These are phyloP conservation scores for Tiaroga cobitis DNA, from an alignment of 2,797 vertebrate genomes.

Conservation along the genomic window DNA sequence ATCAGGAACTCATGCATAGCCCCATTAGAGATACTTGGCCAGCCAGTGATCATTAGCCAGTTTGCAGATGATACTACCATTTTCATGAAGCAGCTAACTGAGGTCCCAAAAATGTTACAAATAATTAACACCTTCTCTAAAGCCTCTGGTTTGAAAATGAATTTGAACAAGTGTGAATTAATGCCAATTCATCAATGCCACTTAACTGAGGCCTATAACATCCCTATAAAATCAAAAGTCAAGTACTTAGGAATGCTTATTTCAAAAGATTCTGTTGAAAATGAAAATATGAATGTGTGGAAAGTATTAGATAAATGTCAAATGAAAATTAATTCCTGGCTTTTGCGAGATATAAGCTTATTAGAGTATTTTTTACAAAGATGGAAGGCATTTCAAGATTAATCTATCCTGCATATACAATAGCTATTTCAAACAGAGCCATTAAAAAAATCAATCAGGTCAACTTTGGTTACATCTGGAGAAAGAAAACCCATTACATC, in stretches of 20 bases:
- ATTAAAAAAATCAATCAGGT: too few relatives aligned
- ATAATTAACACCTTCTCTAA: constrained; percentile 15
- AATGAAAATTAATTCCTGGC: too few relatives aligned
- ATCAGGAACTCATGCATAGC: not conserved
- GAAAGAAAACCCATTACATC: too few relatives aligned
- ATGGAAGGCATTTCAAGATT: too few relatives aligned
- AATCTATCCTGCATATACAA: too few relatives aligned
- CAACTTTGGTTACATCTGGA: too few relatives aligned
- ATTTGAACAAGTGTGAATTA: constrained; percentile 33
- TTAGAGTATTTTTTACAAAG: too few relatives aligned
- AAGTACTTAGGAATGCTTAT: constrained; percentile 22
- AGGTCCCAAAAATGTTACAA: constrained; percentile 13
- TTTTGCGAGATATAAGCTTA: too few relatives aligned
- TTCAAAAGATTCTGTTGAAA: not conserved
- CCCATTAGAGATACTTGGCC: not conserved
- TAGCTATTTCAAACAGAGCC: too few relatives aligned
- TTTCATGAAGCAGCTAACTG: constrained; percentile 20
- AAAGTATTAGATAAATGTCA: too few relatives aligned
- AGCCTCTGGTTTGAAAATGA: constrained; percentile 21
- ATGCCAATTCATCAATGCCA: constrained; percentile 26
- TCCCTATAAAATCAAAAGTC: constrained; percentile 20
- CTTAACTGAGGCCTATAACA: constrained; percentile 15
- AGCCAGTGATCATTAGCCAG: not conserved
- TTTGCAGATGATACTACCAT: constrained; percentile 24
- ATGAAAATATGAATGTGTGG: too few relatives aligned